phyloP scores from a whole-genome alignment of 2,797 vertebrate genomes.

The Phoxinus dragarum region DNA sequence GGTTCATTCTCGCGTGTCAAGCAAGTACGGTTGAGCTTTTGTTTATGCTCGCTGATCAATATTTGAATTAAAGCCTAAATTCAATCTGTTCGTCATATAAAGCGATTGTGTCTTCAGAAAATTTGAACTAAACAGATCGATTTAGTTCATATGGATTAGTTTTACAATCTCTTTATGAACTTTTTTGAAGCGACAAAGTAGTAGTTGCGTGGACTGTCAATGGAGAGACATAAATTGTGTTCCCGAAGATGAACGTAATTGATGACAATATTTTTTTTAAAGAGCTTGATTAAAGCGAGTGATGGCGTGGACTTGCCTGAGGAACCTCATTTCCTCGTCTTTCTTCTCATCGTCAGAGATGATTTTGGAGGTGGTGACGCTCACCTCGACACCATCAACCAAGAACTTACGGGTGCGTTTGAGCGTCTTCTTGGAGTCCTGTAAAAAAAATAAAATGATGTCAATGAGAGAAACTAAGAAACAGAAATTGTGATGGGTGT shows the following conservation, averaged over 20 bases:
- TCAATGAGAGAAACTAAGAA: not conserved
- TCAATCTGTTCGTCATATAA: not conserved
- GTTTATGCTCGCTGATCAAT: not conserved
- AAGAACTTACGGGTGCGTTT: slow-evolving; percentile 92
- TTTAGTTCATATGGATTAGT: not conserved
- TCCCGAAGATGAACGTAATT: not conserved
- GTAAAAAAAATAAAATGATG: slow-evolving; percentile 19
- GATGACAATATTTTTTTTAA: not conserved
- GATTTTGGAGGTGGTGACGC: slow-evolving; percentile 97
- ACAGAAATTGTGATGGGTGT: not conserved
- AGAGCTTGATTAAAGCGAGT: not conserved
- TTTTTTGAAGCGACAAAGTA: not conserved
- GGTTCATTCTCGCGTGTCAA: not conserved
- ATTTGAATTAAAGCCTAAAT: not conserved
- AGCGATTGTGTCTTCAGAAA: not conserved
- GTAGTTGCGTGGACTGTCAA: not conserved
- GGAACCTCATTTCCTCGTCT: slow-evolving; percentile 96
- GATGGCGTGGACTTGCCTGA: slow-evolving; percentile 80
- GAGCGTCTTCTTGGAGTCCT: slow-evolving; percentile 88
- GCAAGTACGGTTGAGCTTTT: not conserved
- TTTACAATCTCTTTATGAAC: not conserved
- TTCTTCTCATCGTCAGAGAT: slow-evolving; percentile 96
- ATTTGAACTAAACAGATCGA: not conserved
- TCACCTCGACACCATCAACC: slow-evolving; percentile 94
- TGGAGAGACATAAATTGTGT: not conserved